These are phyloP conservation scores for Limenitis camilla DNA, from an alignment of 2,888 invertebrate species.

Conservation along the genomic window DNA sequence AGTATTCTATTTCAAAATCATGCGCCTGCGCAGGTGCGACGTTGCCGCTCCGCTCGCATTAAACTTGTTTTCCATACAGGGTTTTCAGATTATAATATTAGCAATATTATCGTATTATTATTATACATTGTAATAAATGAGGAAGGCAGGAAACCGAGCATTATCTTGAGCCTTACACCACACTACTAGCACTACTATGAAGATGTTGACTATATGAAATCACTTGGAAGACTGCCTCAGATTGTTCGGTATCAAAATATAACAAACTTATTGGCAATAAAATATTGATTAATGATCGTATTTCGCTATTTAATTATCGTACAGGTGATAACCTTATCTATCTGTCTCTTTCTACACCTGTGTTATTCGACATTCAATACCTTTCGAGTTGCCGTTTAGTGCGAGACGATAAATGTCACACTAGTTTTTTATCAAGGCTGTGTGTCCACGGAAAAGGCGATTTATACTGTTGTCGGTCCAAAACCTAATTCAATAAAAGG, in stretches of 20 bases:
- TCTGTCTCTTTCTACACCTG: not conserved
- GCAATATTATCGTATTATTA: not conserved
- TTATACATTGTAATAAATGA: too few species aligned
- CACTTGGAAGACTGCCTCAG: too few species aligned
- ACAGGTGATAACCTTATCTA: too few species aligned
- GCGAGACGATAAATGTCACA: conserved; percentile 17
- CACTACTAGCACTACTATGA: too few species aligned
- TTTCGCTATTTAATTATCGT: too few species aligned
- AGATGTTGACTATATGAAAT: too few species aligned
- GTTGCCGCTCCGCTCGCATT: conserved; percentile 19
- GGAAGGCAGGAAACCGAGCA: too few species aligned
- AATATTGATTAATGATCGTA: too few species aligned
- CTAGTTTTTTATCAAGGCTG: conserved; percentile 14
- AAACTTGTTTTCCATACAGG: conserved; percentile 4
- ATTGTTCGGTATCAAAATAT: too few species aligned
- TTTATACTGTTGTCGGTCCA: conserved; percentile 10
- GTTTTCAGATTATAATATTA: not conserved
- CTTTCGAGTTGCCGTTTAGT: conserved; percentile 21
- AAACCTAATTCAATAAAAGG: not conserved
- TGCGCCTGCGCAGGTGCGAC: conserved; percentile 11
- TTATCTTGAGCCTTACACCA: too few species aligned
- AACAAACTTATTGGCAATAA: too few species aligned
- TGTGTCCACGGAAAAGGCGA: conserved; percentile 11
- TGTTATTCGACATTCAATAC: conserved; percentile 7
- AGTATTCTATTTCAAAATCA: not conserved